phyloP scores from a whole-genome alignment of 1,140 invertebrate species.

The Drosophila elegans region DNA sequence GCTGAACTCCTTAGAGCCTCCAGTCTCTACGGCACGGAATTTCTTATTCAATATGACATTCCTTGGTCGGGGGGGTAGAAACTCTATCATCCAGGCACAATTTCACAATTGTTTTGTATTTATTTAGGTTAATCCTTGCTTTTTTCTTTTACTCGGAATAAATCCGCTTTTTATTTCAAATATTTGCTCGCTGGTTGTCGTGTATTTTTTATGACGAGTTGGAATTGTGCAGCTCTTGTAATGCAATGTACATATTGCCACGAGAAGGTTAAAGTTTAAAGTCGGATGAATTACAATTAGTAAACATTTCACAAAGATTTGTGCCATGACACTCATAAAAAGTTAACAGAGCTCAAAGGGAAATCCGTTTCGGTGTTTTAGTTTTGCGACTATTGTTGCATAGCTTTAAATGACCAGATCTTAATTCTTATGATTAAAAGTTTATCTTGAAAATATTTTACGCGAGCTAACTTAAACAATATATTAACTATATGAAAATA shows the following conservation, averaged over 20 bases:
- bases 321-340: conserved; percentile 45
- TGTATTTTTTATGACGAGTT: conserved; percentile 67
- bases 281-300: conserved; percentile 62
- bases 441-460: not conserved
- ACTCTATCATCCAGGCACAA: conserved; percentile 51
- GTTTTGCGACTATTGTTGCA: no score
- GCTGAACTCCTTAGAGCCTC: conserved; percentile 44
- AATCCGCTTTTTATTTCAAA: conserved; percentile 73
- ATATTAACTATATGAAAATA: no score
- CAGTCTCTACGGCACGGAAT: conserved; percentile 33
- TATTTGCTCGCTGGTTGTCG: conserved; percentile 67
- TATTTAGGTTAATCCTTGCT: conserved; percentile 78
- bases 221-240: conserved; percentile 45
- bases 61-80: conserved; percentile 21
- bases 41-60: conserved; percentile 69
- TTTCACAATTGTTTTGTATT: conserved; percentile 77
- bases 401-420: no score
- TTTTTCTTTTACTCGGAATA: conserved; percentile 33
- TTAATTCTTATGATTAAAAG: no score
- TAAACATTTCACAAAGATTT: conserved; percentile 53
- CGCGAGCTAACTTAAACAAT: no score
- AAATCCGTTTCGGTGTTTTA: conserved; percentile 7
- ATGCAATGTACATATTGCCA: conserved; percentile 61
- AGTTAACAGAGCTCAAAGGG: conserved; percentile 22
- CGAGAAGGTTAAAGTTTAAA: conserved; percentile 25